A percentile compares a stretch with the other conserved stretches of the same genome.
Conservation (phyloP, 2,888 invertebrate species). For the Pecten maximus region DNA sequence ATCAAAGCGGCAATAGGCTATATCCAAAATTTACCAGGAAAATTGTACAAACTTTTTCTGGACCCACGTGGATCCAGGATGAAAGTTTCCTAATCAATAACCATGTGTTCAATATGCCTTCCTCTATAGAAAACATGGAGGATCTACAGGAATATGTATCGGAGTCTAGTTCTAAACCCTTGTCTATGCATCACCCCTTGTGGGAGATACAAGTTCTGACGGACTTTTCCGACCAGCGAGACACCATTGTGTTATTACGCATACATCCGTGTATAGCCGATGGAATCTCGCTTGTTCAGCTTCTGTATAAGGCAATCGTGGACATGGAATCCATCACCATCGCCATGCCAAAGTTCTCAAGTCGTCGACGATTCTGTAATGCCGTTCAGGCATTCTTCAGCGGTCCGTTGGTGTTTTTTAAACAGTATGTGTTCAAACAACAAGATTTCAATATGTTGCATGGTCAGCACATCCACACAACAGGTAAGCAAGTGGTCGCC, state of each 20-base stretch:
- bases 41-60: conserved; percentile 81
- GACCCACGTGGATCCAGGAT: conserved; percentile 84
- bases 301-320: conserved; percentile 81
- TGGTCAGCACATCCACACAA: conserved; percentile 74
- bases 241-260: conserved; percentile 83
- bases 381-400: conserved; percentile 83
- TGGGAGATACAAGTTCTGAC: conserved; percentile 85
- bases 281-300: conserved; percentile 84
- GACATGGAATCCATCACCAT: conserved; percentile 74
- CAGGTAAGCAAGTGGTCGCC: conserved; percentile 80
- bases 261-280: conserved; percentile 85
- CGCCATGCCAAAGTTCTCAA: conserved; percentile 60
- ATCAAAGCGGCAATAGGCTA: conserved; percentile 79
- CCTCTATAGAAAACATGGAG: conserved; percentile 77
- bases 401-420: conserved; percentile 84
- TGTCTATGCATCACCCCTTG: conserved; percentile 83
- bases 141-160: conserved; percentile 83
- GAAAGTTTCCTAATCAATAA: conserved; percentile 83
- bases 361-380: conserved; percentile 56
- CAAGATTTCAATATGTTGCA: conserved; percentile 83
- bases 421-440: conserved; percentile 83
- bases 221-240: conserved; percentile 82
- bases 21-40: conserved; percentile 84
- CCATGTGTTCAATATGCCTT: conserved; percentile 83
- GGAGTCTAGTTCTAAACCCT: conserved; percentile 81